Base-by-base conservation (phyloP, 2,113 vertebrate genomes). In the Tinamus guttatus region DNA sequence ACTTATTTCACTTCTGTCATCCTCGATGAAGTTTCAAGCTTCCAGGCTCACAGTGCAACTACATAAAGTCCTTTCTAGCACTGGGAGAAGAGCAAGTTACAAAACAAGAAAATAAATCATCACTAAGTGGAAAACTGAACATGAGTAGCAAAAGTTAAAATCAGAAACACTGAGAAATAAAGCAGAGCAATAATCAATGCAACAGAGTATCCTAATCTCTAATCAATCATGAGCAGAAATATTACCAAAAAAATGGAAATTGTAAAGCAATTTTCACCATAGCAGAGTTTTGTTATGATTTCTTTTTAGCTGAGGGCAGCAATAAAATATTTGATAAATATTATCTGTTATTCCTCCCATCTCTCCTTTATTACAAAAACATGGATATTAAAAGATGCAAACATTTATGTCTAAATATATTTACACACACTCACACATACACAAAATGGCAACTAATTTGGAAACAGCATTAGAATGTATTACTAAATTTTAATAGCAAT, bases 371-470 rank as follows among this genome's bases (percentile, higher is more conserved):
- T 65, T 83, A 17, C 13, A 81, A 69, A 24, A 9, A 62, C 3
- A 22, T 30, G 54, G 12, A 5, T 64, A 24, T 19, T 27, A 38
- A 73, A 89, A 58, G 2, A 4, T 51, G 51, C 9, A 25, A 16
- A 24, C 3, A 36, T 0, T 0, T 3, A 17, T 20, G 15, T 0
- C 0, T 47, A 22, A 56, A 6, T 40, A 8, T 13, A 9, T 36
- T 4, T 79, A 38, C 4, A 20, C 13, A 73, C 19, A 38, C 2
- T 52, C 2, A 36, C 6, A 64, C 1, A 54, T 3, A 11, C 24
- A 27, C 11, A 52, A 9, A 43, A 5, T 11, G 51, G 4, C 32
- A 84, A 24, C 0, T 9, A 41, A 4, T 69, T 63, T 56, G 52
- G 52, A 65, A 83, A 59, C 5, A 49, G 11, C 0, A 59, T 5